These are phyloP conservation scores for Tetraneura akinire DNA, from an alignment of 1,140 invertebrate species.

Conservation along the genomic window DNA sequence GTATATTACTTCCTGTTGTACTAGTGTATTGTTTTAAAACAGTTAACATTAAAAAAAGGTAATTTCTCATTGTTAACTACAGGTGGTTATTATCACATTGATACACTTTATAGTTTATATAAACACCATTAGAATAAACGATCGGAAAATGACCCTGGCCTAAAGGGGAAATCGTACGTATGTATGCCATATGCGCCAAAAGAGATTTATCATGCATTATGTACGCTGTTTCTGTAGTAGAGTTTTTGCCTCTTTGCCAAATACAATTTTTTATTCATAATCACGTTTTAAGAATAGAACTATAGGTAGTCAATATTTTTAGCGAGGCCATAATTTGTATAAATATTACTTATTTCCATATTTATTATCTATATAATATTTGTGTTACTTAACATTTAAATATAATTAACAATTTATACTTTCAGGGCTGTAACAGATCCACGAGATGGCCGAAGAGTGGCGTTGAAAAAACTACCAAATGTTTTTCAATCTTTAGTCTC, in stretches of 20 bases:
- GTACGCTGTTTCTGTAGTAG: neutral
- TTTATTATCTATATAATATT: neutral
- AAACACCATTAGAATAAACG: neutral
- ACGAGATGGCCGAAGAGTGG: slow-evolving; percentile 94
- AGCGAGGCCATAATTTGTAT: neutral
- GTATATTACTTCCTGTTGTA: no score
- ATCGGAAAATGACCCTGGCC: slow-evolving; percentile 19
- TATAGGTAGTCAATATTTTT: slow-evolving; percentile 17
- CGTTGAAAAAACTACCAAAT: slow-evolving; percentile 99
- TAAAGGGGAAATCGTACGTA: slow-evolving; percentile 10
- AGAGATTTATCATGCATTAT: neutral
- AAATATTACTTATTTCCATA: neutral
- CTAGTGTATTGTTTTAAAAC: no score
- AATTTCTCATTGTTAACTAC: no score
- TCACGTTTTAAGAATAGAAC: slow-evolving; percentile 27
- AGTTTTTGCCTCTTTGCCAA: slow-evolving; percentile 44
- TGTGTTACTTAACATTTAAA: no score
- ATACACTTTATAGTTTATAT: neutral
- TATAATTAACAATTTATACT: slow-evolving; percentile 58
- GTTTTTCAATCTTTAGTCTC: slow-evolving; percentile 99
- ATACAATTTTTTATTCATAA: slow-evolving; percentile 22
- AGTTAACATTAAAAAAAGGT: no score
- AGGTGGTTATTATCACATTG: neutral
- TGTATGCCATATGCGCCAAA: slow-evolving; percentile 27
- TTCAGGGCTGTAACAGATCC: slow-evolving; percentile 98